These are phyloP conservation scores for Microplitis demolitor DNA, from an alignment of 1,140 invertebrate species.

Conservation along the genomic window DNA sequence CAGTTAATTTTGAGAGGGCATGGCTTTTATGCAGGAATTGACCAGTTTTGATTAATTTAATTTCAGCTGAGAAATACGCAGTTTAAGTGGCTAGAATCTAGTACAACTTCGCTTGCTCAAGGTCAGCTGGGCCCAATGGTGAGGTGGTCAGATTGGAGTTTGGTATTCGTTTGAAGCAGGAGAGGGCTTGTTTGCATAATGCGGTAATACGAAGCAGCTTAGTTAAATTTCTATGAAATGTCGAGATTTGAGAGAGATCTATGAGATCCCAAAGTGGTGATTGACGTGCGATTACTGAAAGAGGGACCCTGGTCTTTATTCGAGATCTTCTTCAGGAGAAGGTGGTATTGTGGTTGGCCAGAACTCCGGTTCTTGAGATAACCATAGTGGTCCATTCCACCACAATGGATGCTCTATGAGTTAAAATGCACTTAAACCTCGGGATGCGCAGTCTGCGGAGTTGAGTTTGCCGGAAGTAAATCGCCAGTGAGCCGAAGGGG, in stretches of 20 bases:
- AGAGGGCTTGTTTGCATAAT: too few species aligned
- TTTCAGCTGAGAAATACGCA: background rate
- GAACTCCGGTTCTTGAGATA: background rate
- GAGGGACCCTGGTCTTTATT: constrained; percentile 4
- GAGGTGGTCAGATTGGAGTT: background rate
- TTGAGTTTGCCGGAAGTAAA: constrained; percentile 10
- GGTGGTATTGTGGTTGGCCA: background rate
- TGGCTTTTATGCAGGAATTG: background rate
- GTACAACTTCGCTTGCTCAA: background rate
- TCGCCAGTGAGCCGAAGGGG: constrained; percentile 24
- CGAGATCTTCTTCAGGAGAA: background rate
- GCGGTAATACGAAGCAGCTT: background rate
- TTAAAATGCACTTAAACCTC: background rate
- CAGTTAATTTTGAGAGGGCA: background rate
- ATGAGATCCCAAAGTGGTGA: background rate
- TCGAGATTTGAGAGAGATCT: too few species aligned
- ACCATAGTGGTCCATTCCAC: constrained; percentile 13
- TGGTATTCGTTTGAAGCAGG: background rate
- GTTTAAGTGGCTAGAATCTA: background rate
- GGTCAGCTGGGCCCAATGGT: background rate
- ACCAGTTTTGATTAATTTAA: background rate
- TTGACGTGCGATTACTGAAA: background rate
- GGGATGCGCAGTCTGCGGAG: constrained; percentile 11
- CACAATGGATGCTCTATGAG: background rate
- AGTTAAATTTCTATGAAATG: background rate